Base-by-base conservation (phyloP, 2,113 vertebrate species). In the Menidia beryllina region DNA sequence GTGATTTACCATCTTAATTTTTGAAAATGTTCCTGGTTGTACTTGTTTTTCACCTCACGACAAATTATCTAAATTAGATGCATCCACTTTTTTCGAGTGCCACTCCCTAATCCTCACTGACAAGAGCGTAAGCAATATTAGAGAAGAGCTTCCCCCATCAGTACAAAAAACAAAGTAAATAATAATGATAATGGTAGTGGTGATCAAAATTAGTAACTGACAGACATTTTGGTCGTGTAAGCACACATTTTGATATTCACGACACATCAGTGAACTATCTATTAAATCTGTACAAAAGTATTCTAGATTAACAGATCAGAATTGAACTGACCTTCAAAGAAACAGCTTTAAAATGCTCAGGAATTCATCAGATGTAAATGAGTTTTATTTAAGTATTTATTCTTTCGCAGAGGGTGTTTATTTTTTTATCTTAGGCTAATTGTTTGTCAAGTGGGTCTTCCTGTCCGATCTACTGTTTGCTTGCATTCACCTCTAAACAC, bases 101-200 rank as follows among this genome's bases (percentile, higher is more conserved):
- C 23, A 9, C 27, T 14, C 34, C 58, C 56, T 54, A 50, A 77
- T 56, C 68, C 83, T 90, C 87, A 92, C 91, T 90, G 90, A 90
- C 84, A n/a, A 73, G 71, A 69, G 76, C 72, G 76, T 75, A 80
- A 86, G 68, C 85, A 82, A 89, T 77, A 91, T 83, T 75, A 66
- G 63, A 74, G 67, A 77, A 76, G 76, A 86, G 83, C 71, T 84
- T 60, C 75, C 75, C 76, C 64, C 58, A 11, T 14, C 21, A 57
- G 41, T 45, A 45, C 17, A 45, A 66, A 69, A 65, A 77, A 47
- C 0, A 61, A 61, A 75, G 24, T 7, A 64, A 24, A 10, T 8
- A 34, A 34, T 34, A 8, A 34, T 8, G 52, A 38, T 19, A 36
- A 21, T 3, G 20, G 36, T 1, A 50, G 10, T 36, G 4, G 3